Evolutionary conservation across 2,888 invertebrate genomes (phyloP), one percentile per base, ranked within the genome.

Genomic region (Frankliniella fusca): DNA sequence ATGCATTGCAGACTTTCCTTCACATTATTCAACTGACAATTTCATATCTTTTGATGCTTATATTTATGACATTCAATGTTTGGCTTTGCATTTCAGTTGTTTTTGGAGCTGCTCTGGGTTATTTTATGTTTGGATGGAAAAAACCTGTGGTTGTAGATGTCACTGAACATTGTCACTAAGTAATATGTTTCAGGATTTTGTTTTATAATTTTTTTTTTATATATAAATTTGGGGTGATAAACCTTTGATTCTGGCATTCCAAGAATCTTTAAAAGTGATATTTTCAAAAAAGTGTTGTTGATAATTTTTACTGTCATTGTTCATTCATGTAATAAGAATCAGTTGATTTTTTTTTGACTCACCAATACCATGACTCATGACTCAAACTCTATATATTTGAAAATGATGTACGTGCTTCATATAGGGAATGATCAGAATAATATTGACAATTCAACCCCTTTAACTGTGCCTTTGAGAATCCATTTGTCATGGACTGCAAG

Each of bases 41-140:
- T 84, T 96, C 97, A 85, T 97, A 98, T 89, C 93, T 97, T 89
- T 91, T 98, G 81, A 98, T 98, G 98, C 90, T 98, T 88, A 95
- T 97, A 85, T 97, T 98, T 88, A 98, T 98, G 98, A 97, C 97
- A 0, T 98, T 96, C 91, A 98, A 98, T 87, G 93, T 94, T 28
- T 98, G 97, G 96, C 91, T 98, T 83, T 97, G 97, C 88, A 88
- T 95, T 81, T 95, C 97, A 0, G 95, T 97, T 0, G 94, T 97
- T 0, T 87, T 95, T 18, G 98, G 98, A 79, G 95, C 97, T 3
- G 96, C 95, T 1, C 91, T 94, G 18, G 98, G 98, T 38, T 98
- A 97, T 89, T 98, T 98, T 89, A 90, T 97, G 80, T 98, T 98
- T 87, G 97, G 97, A 82, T 97, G 97, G 97, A 95, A 95, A 87